Conservation (phyloP, 2,797 vertebrate species). For the Garrulus glandarius region DNA sequence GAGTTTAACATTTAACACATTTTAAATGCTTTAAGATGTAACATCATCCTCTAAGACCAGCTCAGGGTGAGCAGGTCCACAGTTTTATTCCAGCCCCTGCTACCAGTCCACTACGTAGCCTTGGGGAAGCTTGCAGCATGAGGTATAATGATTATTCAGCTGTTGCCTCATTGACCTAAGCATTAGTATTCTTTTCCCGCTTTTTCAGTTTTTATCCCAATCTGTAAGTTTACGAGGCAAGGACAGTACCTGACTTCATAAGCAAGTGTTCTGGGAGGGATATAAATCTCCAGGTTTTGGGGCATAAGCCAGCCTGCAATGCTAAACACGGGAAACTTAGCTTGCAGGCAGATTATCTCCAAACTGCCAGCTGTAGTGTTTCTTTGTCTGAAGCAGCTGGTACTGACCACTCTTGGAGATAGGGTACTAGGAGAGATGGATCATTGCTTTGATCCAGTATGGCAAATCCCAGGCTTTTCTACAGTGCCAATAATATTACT, state of each 20-base stretch:
- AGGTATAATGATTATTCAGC: not conserved
- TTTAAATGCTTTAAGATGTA: not conserved
- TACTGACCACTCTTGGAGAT: conserved; percentile 46
- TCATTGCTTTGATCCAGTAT: conserved; percentile 49
- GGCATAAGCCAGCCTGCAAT: not conserved
- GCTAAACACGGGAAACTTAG: conserved; percentile 21
- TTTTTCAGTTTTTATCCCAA: not conserved
- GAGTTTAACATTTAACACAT: not conserved
- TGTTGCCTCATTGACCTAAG: not conserved
- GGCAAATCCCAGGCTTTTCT: conserved; percentile 59
- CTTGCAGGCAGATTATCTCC: conserved; percentile 51
- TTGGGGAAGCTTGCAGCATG: not conserved
- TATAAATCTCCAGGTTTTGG: not conserved
- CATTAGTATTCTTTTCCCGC: not conserved
- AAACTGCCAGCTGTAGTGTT: conserved; percentile 34
- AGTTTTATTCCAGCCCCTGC: not conserved
- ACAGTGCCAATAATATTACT: conserved; percentile 48
- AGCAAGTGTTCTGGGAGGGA: not conserved
- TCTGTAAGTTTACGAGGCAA: not conserved
- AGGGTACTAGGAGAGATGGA: conserved; percentile 38
- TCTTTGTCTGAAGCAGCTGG: conserved; percentile 63
- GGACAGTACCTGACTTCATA: conserved; percentile 1
- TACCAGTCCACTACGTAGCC: not conserved
- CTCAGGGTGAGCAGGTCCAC: not conserved
- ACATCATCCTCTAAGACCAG: not conserved